Conservation (phyloP, 2,888 invertebrate species). For the Eurois occulta region DNA sequence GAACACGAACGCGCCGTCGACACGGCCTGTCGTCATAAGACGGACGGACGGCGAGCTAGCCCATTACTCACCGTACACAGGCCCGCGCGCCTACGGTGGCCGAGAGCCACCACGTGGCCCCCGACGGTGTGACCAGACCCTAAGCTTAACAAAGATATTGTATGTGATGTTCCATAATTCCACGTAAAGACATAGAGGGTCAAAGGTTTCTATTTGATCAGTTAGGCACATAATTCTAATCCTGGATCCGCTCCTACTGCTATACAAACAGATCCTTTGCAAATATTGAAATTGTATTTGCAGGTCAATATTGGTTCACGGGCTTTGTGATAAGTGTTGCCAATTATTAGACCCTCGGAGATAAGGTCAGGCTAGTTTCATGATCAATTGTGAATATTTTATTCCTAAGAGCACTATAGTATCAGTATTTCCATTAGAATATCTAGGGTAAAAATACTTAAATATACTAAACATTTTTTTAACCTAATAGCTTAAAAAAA, state of each 20-base stretch:
- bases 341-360: slow-evolving; percentile 37
- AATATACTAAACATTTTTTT: not conserved
- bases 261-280: slow-evolving; percentile 58
- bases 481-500: too few species aligned
- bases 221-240: slow-evolving; percentile 44
- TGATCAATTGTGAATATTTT: not conserved
- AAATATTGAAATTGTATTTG: slow-evolving; percentile 67
- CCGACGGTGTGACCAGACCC: too few species aligned
- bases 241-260: slow-evolving; percentile 29
- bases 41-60: too few species aligned
- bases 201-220: slow-evolving; percentile 42
- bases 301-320: slow-evolving; percentile 52
- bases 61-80: too few species aligned
- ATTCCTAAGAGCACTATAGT: not conserved
- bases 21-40: too few species aligned
- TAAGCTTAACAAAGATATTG: too few species aligned
- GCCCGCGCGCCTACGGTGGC: too few species aligned
- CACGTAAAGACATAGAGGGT: slow-evolving; percentile 17
- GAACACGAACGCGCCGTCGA: too few species aligned
- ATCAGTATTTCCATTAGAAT: not conserved
- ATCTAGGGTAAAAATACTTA: not conserved
- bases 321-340: slow-evolving; percentile 47
- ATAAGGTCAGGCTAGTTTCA: not conserved
- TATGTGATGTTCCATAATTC: slow-evolving; percentile 13
- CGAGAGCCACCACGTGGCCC: too few species aligned